Conservation (phyloP, 1,140 invertebrate genomes). For the Ridgeia piscesae region DNA sequence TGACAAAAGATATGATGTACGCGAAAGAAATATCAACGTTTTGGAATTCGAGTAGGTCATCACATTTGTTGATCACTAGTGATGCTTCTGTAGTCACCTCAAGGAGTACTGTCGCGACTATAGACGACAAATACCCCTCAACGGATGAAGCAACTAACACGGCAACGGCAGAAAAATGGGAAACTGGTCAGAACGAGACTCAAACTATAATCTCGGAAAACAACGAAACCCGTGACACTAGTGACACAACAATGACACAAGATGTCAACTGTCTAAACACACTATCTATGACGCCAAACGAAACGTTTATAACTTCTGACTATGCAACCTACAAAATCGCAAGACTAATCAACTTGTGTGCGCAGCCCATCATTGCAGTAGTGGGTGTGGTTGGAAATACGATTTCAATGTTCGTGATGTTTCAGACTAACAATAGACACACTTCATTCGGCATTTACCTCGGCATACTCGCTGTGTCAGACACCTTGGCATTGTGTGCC, state of each 20-base stretch:
- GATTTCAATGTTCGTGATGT: background rate
- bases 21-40: background rate
- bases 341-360: background rate
- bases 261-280: background rate
- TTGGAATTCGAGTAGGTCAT: background rate
- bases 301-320: background rate
- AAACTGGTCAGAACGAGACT: background rate
- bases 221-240: background rate
- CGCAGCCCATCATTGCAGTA: background rate
- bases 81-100: background rate
- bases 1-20: background rate
- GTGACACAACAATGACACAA: background rate
- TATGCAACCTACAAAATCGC: background rate
- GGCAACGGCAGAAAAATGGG: background rate
- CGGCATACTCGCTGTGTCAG: background rate
- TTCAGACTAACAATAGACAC: background rate
- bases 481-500: background rate
- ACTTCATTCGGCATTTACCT: slow-evolving; percentile 12
- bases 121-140: background rate
- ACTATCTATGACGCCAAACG: background rate
- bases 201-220: background rate
- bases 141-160: background rate
- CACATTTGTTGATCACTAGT: background rate
- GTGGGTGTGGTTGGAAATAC: background rate
- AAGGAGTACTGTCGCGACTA: background rate